Base-by-base conservation (phyloP, 2,113 vertebrate species). In the Maccullochella peelii region DNA sequence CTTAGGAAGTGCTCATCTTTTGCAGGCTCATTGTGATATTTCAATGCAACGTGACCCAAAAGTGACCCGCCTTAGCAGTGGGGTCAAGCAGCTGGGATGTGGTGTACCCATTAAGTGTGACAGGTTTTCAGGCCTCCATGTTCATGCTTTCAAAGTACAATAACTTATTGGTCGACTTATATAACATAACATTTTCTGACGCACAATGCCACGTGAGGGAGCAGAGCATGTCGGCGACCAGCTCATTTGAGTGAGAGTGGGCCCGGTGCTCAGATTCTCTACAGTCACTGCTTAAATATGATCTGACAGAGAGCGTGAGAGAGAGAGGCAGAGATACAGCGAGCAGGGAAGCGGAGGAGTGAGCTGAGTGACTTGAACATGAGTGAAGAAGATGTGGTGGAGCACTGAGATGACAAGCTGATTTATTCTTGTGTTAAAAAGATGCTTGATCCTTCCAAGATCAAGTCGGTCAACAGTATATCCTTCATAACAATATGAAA, bases 271-370 rank as follows among this genome's bases (percentile, higher is more conserved):
- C 70, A 23, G 81, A 70, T 65, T 86, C 61, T 80, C 52, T 18
- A 58, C 42, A 80, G 70, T 83, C 65, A 25, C 62, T 59, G 58
- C 74, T 73, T 67, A 77, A 88, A 91, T 82, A 78, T 52, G 82
- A 87, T 83, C 75, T 73, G 86, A 84, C 73, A 76, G 62, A 66
- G 36, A 76, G 30, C 15, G 66, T 74, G 77, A 49, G 20, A 30
- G 14, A 47, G 33, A 12, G 38, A 6, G 59, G 8, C 20, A 57
- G 77, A n/a, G 54, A 63, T 6, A 54, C 30, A 74, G 84, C 1
- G 18, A 79, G 70, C 10, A 11, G 50, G 66, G 8, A 55, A 68
- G 62, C 3, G 38, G 33, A 66, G 67, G 36, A 68, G 55, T 47
- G 50, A 59, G 79, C 77, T 33, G 25, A 74, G 42, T 57, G 70